These are phyloP conservation scores for Abramis brama DNA, from an alignment of 2,113 vertebrate species.

Conservation along the genomic window DNA sequence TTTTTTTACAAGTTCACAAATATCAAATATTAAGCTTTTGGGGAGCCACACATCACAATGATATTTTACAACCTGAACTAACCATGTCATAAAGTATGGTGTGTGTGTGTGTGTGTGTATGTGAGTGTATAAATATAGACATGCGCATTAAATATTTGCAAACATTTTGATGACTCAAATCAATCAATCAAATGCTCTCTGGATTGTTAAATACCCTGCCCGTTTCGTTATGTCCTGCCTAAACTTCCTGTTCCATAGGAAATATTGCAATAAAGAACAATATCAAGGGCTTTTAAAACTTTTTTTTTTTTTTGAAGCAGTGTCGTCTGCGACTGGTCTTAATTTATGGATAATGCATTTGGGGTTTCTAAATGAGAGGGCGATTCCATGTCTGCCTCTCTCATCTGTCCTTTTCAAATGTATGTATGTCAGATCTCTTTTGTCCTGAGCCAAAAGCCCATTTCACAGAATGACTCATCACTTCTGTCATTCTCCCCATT, in stretches of 20 bases:
- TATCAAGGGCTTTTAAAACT: not conserved
- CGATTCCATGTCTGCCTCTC: conserved; percentile 19
- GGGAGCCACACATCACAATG: no score
- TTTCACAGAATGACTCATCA: conserved; percentile 54
- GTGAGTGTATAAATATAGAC: no score
- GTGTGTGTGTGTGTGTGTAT: no score
- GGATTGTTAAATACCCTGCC: no score
- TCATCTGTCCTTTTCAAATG: conserved; percentile 21
- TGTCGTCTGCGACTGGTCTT: not conserved
- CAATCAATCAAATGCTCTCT: no score
- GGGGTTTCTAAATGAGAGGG: conserved; percentile 28
- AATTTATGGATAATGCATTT: conserved; percentile 22
- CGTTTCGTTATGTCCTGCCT: no score
- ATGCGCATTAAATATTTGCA: no score
- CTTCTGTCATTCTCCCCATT: conserved; percentile 60
- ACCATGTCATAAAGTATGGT: no score
- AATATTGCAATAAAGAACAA: not conserved
- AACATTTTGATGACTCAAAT: no score
- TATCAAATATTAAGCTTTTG: not conserved
- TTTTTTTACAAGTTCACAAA: not conserved
- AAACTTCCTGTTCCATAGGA: not conserved
- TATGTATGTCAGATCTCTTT: conserved; percentile 12
- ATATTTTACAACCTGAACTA: no score
- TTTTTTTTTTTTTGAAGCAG: not conserved
- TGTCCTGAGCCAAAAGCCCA: conserved; percentile 30